Conservation (phyloP, 2,888 invertebrate genomes). For the Drosophila aldrichi region DNA sequence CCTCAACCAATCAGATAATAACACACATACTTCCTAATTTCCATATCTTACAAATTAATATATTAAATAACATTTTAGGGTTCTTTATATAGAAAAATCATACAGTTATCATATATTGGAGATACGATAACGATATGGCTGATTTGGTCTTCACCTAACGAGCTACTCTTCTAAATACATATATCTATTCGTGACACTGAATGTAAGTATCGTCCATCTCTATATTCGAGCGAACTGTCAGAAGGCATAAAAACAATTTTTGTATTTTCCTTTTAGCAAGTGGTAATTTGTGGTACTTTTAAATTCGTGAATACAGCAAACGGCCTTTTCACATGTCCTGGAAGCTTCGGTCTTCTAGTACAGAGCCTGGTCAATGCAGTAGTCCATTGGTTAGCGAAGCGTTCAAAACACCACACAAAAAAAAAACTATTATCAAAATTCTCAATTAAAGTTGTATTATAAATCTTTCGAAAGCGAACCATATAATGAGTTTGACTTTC, state of each 20-base stretch:
- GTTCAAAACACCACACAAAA: conserved; percentile 26
- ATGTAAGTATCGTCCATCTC: conserved; percentile 42
- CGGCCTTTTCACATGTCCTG: conserved; percentile 31
- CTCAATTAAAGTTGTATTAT: conserved; percentile 59
- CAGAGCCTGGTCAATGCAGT: conserved; percentile 34
- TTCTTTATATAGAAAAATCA: not conserved
- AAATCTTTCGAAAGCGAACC: conserved; percentile 20
- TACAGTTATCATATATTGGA: not conserved
- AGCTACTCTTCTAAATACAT: not conserved
- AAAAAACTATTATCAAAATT: conserved; percentile 58
- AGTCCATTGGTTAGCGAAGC: conserved; percentile 20
- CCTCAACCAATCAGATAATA: not conserved
- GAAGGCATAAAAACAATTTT: conserved; percentile 44
- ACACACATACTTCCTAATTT: not conserved
- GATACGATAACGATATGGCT: conserved; percentile 6
- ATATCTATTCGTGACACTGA: conserved; percentile 38
- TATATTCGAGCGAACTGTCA: conserved; percentile 45
- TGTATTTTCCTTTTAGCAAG: conserved; percentile 27
- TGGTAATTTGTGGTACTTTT: conserved; percentile 28
- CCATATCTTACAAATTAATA: not conserved
- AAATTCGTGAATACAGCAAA: conserved; percentile 18
- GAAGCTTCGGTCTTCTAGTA: conserved; percentile 48
- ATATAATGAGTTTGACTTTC: conserved; percentile 65
- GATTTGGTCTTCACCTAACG: not conserved
- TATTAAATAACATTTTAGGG: not conserved